Conservation (phyloP, 92 coral and sea anemone species). For the Siderastrea siderea region DNA sequence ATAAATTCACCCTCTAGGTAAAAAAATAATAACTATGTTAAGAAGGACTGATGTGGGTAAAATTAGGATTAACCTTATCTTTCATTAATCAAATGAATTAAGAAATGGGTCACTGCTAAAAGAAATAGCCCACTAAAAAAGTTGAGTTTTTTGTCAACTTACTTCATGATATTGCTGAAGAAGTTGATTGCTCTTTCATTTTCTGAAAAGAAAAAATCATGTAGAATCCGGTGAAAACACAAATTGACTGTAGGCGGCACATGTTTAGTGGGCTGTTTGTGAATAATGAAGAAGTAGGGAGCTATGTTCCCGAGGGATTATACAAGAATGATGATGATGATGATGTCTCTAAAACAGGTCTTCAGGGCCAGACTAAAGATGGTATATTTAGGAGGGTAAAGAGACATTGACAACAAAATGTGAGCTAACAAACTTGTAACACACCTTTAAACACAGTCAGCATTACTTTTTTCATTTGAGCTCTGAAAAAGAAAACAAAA, state of each 20-base stretch:
- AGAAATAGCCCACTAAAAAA: too few species aligned
- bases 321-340: too few species aligned
- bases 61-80: too few species aligned
- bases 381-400: neutral
- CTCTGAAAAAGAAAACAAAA: constrained; percentile 49
- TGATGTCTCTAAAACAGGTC: too few species aligned
- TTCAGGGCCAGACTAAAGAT: neutral
- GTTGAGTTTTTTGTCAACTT: constrained; percentile 20
- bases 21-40: too few species aligned
- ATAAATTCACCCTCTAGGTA: too few species aligned
- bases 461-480: constrained; percentile 95
- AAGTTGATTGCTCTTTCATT: constrained; percentile 88
- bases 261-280: too few species aligned
- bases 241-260: neutral
- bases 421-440: neutral
- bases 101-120: too few species aligned
- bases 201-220: constrained; percentile 56
- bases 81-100: too few species aligned
- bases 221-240: neutral
- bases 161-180: constrained; percentile 86
- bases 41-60: too few species aligned
- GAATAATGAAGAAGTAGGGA: too few species aligned
- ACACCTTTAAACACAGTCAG: constrained; percentile 95
- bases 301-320: too few species aligned
- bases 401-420: neutral